These are phyloP conservation scores for Elaphurus davidianus DNA, from an alignment of 2,113 vertebrate genomes.

Conservation along the genomic window DNA sequence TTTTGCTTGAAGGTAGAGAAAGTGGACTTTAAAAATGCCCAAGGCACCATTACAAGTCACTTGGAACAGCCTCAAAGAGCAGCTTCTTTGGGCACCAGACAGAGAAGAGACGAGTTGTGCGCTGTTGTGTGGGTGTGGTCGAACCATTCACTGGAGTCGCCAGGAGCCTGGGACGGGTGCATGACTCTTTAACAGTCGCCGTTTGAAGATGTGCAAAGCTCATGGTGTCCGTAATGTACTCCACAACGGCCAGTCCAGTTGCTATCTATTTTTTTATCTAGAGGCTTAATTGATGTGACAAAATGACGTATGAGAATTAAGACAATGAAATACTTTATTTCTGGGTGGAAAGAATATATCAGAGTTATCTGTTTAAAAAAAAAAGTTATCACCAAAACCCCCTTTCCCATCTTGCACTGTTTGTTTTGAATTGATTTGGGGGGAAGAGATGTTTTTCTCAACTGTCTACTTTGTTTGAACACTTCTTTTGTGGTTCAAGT, in stretches of 20 bases:
- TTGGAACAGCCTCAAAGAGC: conserved; percentile 59
- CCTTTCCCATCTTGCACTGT: conserved; percentile 74
- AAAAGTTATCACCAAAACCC: conserved; percentile 73
- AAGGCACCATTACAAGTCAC: conserved; percentile 79
- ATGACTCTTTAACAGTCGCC: conserved; percentile 69
- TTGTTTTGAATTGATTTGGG: conserved; percentile 70
- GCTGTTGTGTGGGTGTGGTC: conserved; percentile 18
- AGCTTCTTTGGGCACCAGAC: conserved; percentile 52
- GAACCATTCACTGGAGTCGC: conserved; percentile 45
- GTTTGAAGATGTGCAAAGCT: conserved; percentile 68
- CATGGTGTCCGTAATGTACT: conserved; percentile 67
- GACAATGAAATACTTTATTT: conserved; percentile 79
- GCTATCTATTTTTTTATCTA: conserved; percentile 80
- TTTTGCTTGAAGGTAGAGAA: conserved; percentile 52
- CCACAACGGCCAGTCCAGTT: conserved; percentile 71
- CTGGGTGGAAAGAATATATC: conserved; percentile 71
- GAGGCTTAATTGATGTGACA: conserved; percentile 81
- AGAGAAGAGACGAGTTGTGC: neutral
- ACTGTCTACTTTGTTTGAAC: conserved; percentile 82
- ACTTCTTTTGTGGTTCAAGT: conserved; percentile 84
- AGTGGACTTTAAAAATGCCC: conserved; percentile 6
- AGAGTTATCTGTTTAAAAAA: conserved; percentile 73
- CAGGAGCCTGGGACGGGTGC: conserved; percentile 50
- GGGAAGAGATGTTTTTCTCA: conserved; percentile 73
- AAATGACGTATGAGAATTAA: conserved; percentile 74